Evolutionary conservation across 2,888 invertebrate genomes (phyloP).

Genomic region (Scotopteryx bipunctaria): DNA sequence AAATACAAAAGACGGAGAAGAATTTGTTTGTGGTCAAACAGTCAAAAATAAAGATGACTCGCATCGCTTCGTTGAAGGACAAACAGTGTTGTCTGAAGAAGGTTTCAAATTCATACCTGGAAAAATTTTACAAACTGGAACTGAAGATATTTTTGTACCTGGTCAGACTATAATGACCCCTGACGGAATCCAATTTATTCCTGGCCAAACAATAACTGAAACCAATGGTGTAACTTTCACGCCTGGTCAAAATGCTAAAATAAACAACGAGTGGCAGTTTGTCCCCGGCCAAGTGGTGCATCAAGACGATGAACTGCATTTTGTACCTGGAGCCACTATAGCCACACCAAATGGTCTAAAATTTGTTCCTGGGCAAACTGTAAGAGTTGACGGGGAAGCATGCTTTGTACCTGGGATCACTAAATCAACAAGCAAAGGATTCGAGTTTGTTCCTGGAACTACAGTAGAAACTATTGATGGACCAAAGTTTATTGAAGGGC

Average conservation of each 20-base stretch:
- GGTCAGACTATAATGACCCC: constrained; percentile 85
- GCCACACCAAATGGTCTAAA: constrained; percentile 84
- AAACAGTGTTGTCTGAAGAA: constrained; percentile 84
- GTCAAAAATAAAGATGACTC: constrained; percentile 82
- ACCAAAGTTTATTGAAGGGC: constrained; percentile 86
- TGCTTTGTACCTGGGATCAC: constrained; percentile 85
- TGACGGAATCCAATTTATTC: constrained; percentile 84
- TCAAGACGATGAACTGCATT: constrained; percentile 81
- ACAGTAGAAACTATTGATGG: constrained; percentile 85
- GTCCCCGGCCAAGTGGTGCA: constrained; percentile 85
- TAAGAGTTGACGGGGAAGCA: constrained; percentile 75
- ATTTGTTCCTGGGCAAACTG: constrained; percentile 86
- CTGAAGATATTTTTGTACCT: constrained; percentile 82
- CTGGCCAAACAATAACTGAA: constrained; percentile 84
- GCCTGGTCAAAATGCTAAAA: constrained; percentile 84
- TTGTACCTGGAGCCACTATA: constrained; percentile 86
- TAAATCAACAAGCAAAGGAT: constrained; percentile 66
- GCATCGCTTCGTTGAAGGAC: constrained; percentile 84
- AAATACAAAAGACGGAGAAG: constrained; percentile 80
- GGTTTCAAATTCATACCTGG: constrained; percentile 86
- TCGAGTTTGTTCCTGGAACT: constrained; percentile 84
- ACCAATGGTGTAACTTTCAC: constrained; percentile 81
- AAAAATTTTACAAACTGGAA: constrained; percentile 74
- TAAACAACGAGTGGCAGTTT: constrained; percentile 84
- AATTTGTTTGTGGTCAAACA: constrained; percentile 86